A percentile compares a stretch with the other conserved stretches of the same genome.
Evolutionary conservation across 2,888 invertebrate genomes (phyloP).

Genomic region (Diadegma fenestrale): DNA sequence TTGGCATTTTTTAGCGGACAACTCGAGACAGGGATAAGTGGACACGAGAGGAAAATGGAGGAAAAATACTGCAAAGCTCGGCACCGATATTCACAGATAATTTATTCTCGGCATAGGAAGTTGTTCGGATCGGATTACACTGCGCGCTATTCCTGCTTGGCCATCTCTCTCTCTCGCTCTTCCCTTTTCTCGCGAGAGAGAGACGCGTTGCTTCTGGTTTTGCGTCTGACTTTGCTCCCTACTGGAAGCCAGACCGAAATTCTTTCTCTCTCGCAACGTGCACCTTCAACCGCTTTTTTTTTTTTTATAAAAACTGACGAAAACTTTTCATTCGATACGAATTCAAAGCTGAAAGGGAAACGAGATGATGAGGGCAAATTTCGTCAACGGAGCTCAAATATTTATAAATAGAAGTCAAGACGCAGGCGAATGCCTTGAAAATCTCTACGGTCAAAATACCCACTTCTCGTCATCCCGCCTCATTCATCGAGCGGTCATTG

Average conservation of each 20-base stretch:
- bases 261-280: slow-evolving; percentile 71
- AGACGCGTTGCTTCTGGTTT: slow-evolving; percentile 54
- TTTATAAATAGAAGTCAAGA: background rate
- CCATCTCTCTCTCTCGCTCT: slow-evolving; percentile 50
- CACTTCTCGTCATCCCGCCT: slow-evolving; percentile 1
- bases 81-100: slow-evolving; percentile 72
- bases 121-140: slow-evolving; percentile 76
- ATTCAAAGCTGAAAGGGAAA: background rate
- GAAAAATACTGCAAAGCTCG: slow-evolving; percentile 33
- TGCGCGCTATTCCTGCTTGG: slow-evolving; percentile 77
- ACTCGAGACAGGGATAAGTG: background rate
- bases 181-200: background rate
- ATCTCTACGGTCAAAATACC: slow-evolving; percentile 7
- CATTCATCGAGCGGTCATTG: slow-evolving; percentile 7
- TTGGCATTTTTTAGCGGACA: background rate
- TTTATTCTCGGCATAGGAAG: slow-evolving; percentile 76
- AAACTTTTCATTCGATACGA: background rate
- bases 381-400: background rate
- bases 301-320: too few species aligned
- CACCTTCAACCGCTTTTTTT: slow-evolving; percentile 25
- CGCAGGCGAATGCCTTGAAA: slow-evolving; percentile 10
- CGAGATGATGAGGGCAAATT: slow-evolving; percentile 1
- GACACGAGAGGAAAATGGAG: background rate
- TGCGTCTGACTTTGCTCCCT: slow-evolving; percentile 32
- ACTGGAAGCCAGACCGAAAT: slow-evolving; percentile 76